Percentiles rank a stretch among this genome's conserved stretches.
Conservation (phyloP, 2,888 invertebrate genomes). For the Dastarcus helophoroides region DNA sequence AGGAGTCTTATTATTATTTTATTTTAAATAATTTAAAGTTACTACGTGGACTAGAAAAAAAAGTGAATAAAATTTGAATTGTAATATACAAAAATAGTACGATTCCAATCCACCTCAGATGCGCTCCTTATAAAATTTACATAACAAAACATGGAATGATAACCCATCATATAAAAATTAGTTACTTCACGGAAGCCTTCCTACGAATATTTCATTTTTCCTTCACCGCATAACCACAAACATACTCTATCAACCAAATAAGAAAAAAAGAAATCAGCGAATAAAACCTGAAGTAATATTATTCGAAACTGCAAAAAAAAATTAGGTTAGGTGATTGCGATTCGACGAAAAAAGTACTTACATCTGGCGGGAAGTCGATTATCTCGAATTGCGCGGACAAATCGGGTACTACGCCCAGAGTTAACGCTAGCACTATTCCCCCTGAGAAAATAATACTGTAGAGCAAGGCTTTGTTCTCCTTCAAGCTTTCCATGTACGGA, state of each 20-base stretch:
- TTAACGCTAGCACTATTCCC: constrained; percentile 69
- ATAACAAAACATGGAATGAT: no score
- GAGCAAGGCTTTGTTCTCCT: constrained; percentile 82
- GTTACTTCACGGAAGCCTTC: no score
- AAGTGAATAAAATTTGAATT: no score
- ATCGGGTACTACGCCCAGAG: constrained; percentile 76
- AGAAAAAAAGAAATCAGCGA: constrained; percentile 77
- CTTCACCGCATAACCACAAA: constrained; percentile 78
- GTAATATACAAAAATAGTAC: no score
- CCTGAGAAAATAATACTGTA: constrained; percentile 83
- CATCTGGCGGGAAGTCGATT: constrained; percentile 84
- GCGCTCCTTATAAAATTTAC: no score
- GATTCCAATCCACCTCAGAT: no score
- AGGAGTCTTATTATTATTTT: no score
- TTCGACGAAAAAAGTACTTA: constrained; percentile 40
- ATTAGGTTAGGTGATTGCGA: constrained; percentile 3
- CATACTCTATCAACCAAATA: constrained; percentile 77
- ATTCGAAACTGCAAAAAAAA: constrained; percentile 70
- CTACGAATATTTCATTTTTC: constrained; percentile 33
- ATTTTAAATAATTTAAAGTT: no score
- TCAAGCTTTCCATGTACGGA: constrained; percentile 96
- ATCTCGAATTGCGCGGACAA: constrained; percentile 87
- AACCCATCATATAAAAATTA: no score
- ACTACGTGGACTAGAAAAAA: no score
- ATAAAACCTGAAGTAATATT: constrained; percentile 68